phyloP scores from a whole-genome alignment of 2,888 invertebrate species.

The Drosophila barbarae region DNA sequence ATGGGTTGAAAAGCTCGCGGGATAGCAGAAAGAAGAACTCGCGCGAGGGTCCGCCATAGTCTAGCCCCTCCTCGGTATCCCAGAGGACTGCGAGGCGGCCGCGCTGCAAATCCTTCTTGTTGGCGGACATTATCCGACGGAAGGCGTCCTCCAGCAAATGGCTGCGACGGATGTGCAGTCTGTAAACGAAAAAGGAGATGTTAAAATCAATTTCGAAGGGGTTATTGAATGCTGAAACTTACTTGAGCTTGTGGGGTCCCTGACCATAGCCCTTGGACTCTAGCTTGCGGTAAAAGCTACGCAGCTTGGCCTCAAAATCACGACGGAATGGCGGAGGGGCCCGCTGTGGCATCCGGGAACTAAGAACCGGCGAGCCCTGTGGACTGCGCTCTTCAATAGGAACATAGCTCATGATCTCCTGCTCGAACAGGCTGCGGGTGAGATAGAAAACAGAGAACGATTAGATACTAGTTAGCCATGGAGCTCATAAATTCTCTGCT shows the following conservation, averaged over 20 bases:
- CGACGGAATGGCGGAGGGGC: slow-evolving; percentile 94
- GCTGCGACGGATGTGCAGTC: slow-evolving; percentile 94
- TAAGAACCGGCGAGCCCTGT: slow-evolving; percentile 87
- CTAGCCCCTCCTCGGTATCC: slow-evolving; percentile 97
- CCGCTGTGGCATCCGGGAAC: slow-evolving; percentile 86
- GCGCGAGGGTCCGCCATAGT: slow-evolving; percentile 97
- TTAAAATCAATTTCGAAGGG: too few species aligned
- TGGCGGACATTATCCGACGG: slow-evolving; percentile 96
- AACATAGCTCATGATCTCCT: slow-evolving; percentile 98
- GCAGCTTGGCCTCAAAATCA: slow-evolving; percentile 96
- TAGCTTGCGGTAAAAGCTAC: slow-evolving; percentile 95
- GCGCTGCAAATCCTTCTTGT: slow-evolving; percentile 96
- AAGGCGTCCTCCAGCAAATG: slow-evolving; percentile 97
- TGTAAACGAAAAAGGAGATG: slow-evolving; percentile 75
- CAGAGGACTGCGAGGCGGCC: slow-evolving; percentile 96
- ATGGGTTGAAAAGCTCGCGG: slow-evolving; percentile 97
- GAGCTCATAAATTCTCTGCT: slow-evolving; percentile 21
- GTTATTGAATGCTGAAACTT: slow-evolving; percentile 61
- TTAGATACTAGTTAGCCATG: slow-evolving; percentile 12
- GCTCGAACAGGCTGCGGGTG: slow-evolving; percentile 92
- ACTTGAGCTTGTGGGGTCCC: slow-evolving; percentile 98
- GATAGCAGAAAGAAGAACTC: slow-evolving; percentile 99
- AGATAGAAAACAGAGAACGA: not conserved
- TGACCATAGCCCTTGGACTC: slow-evolving; percentile 98
- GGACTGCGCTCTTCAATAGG: slow-evolving; percentile 84